These are phyloP conservation scores for Tragelaphus oryx DNA, from an alignment of 2,797 vertebrate genomes.

Conservation along the genomic window DNA sequence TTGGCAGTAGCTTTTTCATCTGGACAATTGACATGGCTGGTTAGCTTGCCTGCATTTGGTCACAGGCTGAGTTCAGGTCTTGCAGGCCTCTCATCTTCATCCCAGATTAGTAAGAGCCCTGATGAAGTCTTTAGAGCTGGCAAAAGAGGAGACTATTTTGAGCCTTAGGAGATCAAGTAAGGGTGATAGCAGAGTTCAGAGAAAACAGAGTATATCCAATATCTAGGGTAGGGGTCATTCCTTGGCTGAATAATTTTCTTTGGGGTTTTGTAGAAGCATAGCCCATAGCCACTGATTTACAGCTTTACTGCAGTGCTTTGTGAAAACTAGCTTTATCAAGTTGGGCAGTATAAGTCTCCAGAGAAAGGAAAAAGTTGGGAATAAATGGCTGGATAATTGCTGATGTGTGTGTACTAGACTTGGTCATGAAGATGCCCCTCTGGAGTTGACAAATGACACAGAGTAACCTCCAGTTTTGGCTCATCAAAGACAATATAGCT, in stretches of 20 bases:
- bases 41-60: neutral
- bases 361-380: neutral
- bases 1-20: neutral
- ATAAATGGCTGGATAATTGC: neutral
- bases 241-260: neutral
- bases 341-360: neutral
- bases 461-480: neutral
- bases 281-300: neutral
- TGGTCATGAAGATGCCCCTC: neutral
- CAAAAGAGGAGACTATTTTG: neutral
- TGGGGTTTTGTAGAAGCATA: neutral
- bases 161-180: neutral
- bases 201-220: neutral
- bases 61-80: neutral
- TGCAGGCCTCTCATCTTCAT: neutral
- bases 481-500: neutral
- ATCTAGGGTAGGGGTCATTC: neutral
- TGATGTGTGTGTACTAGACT: neutral
- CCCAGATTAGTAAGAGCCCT: neutral
- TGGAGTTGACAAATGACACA: neutral
- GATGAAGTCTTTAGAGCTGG: neutral
- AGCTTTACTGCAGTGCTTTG: neutral
- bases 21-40: neutral
- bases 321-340: neutral
- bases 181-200: neutral